Conservation (phyloP, 2,797 vertebrate species). For the Hephaestus fuliginosus region DNA sequence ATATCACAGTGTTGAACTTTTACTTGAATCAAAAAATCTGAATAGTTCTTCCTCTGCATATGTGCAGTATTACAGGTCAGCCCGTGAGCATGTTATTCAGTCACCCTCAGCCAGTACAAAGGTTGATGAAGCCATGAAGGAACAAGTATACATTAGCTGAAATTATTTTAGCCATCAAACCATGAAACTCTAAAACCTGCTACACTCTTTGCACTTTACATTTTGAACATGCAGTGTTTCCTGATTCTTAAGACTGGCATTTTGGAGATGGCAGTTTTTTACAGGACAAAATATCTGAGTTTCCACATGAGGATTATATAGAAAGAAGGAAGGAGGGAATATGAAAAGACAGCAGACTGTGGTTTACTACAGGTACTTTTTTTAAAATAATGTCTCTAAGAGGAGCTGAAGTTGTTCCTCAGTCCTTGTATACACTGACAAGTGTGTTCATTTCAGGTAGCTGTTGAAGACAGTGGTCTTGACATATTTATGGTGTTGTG, state of each 20-base stretch:
- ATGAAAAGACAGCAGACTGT: background rate
- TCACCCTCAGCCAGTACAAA: background rate
- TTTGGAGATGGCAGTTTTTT: too few relatives aligned
- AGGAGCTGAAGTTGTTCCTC: background rate
- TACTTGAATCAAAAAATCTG: background rate
- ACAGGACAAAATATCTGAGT: too few relatives aligned
- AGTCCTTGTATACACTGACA: too few relatives aligned
- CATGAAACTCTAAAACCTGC: background rate
- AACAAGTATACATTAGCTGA: background rate
- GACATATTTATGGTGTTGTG: too few relatives aligned
- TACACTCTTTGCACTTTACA: background rate
- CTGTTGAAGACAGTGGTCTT: too few relatives aligned
- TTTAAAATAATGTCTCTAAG: background rate
- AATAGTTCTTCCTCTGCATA: background rate
- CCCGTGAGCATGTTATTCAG: background rate
- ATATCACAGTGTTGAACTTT: background rate
- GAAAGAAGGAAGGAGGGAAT: background rate
- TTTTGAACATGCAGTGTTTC: too few relatives aligned
- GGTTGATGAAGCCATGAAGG: background rate
- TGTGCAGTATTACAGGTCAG: too few relatives aligned
- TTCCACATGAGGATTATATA: too few relatives aligned
- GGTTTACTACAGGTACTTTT: too few relatives aligned
- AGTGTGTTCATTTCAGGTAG: too few relatives aligned
- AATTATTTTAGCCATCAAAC: background rate
- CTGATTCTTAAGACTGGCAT: too few relatives aligned